These are phyloP conservation scores for Drosophila flavopinicola DNA, from an alignment of 2,888 invertebrate species.

Conservation along the genomic window DNA sequence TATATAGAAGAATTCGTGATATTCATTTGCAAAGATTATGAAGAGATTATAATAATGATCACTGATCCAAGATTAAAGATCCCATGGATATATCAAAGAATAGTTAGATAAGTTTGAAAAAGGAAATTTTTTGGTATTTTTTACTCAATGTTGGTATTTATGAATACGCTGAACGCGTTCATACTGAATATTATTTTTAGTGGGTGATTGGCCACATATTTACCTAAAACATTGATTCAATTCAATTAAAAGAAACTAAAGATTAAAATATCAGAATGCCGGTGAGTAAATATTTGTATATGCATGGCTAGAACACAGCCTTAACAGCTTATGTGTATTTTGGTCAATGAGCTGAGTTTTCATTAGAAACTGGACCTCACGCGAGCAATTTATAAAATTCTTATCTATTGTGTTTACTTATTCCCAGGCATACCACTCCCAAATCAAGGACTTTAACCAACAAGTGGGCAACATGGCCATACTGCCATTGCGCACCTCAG, in stretches of 20 bases:
- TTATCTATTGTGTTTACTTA: constrained; percentile 28
- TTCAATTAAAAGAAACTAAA: background rate
- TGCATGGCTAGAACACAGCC: too few species aligned
- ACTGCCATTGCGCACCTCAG: constrained; percentile 94
- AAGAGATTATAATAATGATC: too few species aligned
- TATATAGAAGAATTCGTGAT: too few species aligned
- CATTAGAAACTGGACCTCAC: constrained; percentile 6
- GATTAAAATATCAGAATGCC: constrained; percentile 44
- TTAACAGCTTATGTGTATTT: background rate
- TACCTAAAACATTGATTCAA: constrained; percentile 11
- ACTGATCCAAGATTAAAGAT: too few species aligned
- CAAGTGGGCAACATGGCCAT: constrained; percentile 96
- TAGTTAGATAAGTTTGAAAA: too few species aligned
- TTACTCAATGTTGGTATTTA: constrained; percentile 4
- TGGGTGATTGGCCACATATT: constrained; percentile 9
- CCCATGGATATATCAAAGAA: too few species aligned
- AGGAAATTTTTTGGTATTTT: constrained; percentile 3
- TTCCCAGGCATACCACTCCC: constrained; percentile 96
- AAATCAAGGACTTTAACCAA: constrained; percentile 89
- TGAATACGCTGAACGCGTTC: background rate
- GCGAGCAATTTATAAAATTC: constrained; percentile 4
- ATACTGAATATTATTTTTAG: constrained; percentile 14
- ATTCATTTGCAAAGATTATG: too few species aligned
- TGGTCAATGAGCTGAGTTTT: background rate
- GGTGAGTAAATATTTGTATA: constrained; percentile 32